phyloP scores from a whole-genome alignment of 1,140 invertebrate genomes.

The Cryptotermes secundus region DNA sequence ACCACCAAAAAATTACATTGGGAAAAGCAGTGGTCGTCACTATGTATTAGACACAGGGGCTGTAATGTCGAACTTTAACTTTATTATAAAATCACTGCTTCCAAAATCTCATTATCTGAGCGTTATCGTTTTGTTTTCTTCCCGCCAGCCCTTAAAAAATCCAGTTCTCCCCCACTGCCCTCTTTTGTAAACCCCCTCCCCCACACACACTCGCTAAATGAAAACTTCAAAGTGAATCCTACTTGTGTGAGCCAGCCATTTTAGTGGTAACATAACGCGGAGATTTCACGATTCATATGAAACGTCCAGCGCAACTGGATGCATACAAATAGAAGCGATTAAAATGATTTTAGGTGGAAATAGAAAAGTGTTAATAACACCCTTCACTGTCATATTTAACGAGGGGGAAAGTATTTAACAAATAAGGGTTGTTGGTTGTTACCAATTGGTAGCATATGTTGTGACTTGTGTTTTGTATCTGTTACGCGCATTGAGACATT shows the following conservation, averaged over 20 bases:
- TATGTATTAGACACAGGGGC: neutral
- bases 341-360: neutral
- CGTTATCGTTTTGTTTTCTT: neutral
- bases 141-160: neutral
- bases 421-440: too few species aligned
- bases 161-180: neutral
- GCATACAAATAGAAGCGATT: neutral
- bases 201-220: neutral
- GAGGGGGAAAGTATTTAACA: too few species aligned
- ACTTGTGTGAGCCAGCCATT: neutral
- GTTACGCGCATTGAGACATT: too few species aligned
- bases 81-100: neutral
- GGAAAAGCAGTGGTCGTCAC: neutral
- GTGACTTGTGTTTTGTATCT: too few species aligned
- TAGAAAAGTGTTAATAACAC: too few species aligned
- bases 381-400: too few species aligned
- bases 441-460: too few species aligned
- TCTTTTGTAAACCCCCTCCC: neutral
- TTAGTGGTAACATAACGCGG: neutral
- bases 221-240: neutral
- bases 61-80: neutral
- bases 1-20: neutral
- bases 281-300: neutral
- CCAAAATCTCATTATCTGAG: neutral
- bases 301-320: neutral